These are phyloP conservation scores for Chloroceryle amazona DNA, from an alignment of 2,797 vertebrate species.

Conservation along the genomic window DNA sequence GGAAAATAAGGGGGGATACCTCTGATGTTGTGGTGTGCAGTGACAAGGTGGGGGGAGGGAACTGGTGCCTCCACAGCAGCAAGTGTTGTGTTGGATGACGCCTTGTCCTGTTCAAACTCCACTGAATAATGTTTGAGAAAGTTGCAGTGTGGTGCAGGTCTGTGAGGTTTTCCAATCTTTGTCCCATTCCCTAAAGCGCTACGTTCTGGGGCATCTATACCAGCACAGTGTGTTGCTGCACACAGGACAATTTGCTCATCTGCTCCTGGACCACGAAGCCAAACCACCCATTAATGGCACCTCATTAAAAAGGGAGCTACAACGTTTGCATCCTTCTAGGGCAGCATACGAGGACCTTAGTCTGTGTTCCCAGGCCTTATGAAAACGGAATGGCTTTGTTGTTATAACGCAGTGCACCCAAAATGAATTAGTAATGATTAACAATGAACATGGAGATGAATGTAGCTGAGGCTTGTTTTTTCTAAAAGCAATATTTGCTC, in stretches of 20 bases:
- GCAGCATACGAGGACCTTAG: background rate
- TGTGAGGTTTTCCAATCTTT: background rate
- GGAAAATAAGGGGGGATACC: background rate
- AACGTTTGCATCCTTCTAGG: background rate
- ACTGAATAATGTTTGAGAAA: background rate
- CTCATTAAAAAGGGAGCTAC: background rate
- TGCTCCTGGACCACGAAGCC: background rate
- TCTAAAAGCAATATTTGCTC: background rate
- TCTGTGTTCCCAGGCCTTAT: background rate
- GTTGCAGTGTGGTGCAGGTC: background rate
- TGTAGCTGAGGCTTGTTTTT: background rate
- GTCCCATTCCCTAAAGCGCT: background rate
- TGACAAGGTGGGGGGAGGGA: background rate
- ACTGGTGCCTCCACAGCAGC: background rate
- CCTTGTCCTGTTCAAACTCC: background rate
- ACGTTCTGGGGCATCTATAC: background rate
- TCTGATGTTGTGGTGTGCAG: background rate
- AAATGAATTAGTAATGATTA: background rate
- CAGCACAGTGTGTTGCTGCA: background rate
- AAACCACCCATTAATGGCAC: background rate
- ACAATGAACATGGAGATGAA: background rate
- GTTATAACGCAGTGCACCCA: background rate
- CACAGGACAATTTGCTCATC: background rate
- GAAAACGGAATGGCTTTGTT: background rate
- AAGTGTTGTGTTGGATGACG: accelerated